Percentiles rank a stretch among this genome's conserved stretches.
Evolutionary conservation across 2,113 vertebrate species (phyloP).

Genomic region (Pollimyrus isidori): DNA sequence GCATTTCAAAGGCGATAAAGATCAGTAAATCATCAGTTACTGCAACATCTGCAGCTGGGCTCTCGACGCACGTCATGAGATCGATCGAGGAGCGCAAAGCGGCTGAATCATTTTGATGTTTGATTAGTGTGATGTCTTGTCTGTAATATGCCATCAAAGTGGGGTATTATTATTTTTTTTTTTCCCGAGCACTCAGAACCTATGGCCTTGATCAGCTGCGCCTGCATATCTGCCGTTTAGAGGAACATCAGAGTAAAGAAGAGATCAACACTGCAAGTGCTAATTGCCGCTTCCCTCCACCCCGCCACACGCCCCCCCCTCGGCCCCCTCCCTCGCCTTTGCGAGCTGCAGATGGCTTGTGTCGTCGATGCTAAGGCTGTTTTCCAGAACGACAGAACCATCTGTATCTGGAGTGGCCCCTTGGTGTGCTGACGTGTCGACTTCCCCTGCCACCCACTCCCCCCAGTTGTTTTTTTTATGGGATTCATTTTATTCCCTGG

Average conservation of each 20-base stretch:
- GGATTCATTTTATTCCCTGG: not conserved
- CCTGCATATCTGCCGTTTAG: not conserved
- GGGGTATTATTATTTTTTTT: not conserved
- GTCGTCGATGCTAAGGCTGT: not conserved
- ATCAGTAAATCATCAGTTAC: slow-evolving; percentile 1
- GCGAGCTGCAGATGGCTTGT: slow-evolving; percentile 25
- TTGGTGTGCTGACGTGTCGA: not conserved
- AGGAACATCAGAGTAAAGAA: slow-evolving; percentile 7
- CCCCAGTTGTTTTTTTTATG: not conserved
- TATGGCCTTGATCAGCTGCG: not conserved
- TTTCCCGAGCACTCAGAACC: not conserved
- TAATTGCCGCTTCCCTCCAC: not conserved
- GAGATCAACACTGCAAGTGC: slow-evolving; percentile 6
- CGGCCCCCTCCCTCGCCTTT: not conserved
- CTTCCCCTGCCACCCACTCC: not conserved
- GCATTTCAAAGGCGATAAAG: not conserved
- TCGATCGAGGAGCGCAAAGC: not conserved
- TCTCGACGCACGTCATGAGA: not conserved
- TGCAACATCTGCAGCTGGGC: not conserved
- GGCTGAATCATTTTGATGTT: not conserved
- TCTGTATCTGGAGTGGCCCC: slow-evolving; percentile 20
- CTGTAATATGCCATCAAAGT: not conserved
- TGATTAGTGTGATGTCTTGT: not conserved
- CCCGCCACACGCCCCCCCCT: not conserved
- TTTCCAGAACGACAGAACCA: slow-evolving; percentile 15